phyloP scores from a whole-genome alignment of 2,888 invertebrate species.

The Euzetes globulus region DNA sequence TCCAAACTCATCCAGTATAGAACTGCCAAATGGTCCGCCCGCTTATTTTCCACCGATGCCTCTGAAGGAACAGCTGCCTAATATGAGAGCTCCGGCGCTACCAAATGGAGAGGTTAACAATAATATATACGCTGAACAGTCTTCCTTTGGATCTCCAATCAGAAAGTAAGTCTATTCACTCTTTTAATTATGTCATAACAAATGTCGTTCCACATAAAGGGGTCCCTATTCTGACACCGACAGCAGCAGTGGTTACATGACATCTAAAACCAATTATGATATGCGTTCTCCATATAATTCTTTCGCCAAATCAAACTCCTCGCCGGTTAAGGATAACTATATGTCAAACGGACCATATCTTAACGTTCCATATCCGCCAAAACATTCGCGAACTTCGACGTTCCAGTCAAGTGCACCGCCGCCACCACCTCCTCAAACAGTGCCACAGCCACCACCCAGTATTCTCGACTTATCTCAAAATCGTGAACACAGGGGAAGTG shows the following conservation, averaged over 20 bases:
- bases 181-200: background rate
- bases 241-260: constrained; percentile 28
- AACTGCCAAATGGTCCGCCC: constrained; percentile 33
- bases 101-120: constrained; percentile 31
- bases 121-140: constrained; percentile 30
- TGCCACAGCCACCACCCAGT: constrained; percentile 30
- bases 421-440: constrained; percentile 21
- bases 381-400: constrained; percentile 8
- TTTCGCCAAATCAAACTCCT: background rate
- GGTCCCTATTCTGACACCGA: constrained; percentile 32
- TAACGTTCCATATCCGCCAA: constrained; percentile 40
- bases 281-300: constrained; percentile 23
- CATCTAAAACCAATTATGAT: constrained; percentile 30
- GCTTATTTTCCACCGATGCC: constrained; percentile 34
- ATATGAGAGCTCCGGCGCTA: constrained; percentile 35
- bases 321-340: constrained; percentile 16
- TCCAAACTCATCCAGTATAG: background rate
- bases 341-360: constrained; percentile 40
- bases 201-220: background rate
- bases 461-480: constrained; percentile 62
- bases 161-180: constrained; percentile 19
- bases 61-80: constrained; percentile 18
- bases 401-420: constrained; percentile 35
- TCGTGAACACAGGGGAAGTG: constrained; percentile 82
- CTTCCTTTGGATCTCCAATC: constrained; percentile 27